Base-by-base conservation (phyloP, 2,113 vertebrate genomes). In the Gallinago media region DNA sequence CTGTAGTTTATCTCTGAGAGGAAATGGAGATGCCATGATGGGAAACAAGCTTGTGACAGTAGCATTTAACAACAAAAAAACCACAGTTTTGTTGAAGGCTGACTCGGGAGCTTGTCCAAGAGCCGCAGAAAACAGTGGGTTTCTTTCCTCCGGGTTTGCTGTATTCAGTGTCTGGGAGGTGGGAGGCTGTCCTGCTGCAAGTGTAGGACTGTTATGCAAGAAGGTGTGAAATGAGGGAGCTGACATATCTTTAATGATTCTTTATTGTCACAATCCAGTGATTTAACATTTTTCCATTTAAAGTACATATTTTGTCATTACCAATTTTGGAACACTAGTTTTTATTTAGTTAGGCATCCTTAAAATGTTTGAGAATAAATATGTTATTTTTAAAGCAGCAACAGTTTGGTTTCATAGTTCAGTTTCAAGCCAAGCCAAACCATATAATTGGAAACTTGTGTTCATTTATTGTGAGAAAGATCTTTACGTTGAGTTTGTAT, bases 131-230 rank as follows among this genome's bases (percentile, higher is more conserved):
- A 66, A 61, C 58, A 85, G 91, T 72, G 49, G 81, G 74, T 87
- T 94, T 92, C 88, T 96, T 93, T 96, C 72, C 79, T 74, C 67
- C 55, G 65, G 46, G 70, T 77, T 86, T 32, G 1, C 71, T 66
- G 62, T 89, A 93, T 80, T 75, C 80, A 12, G 85, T 73, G 88
- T 95, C 77, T 87, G 66, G 75, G 94, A 95, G 75, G 89, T 95
- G 67, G 92, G 94, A 85, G 44, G 89, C 74, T 4, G 4, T 92
- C 88, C 92, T 83, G 36, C 94, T 65, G 88, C 66, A 55, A 85
- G 94, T 82, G 89, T 85, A 68, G 95, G 93, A 85, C 79, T 96
- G 77, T 96, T 93, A 88, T 47, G 66, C 85, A 94, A 96, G 94
- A 78, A 94, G 68, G 91, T 91, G 95, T 91, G 92, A 96, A 96